phyloP scores from a whole-genome alignment of 2,888 invertebrate genomes.

The Megastigmus dorsalis region DNA sequence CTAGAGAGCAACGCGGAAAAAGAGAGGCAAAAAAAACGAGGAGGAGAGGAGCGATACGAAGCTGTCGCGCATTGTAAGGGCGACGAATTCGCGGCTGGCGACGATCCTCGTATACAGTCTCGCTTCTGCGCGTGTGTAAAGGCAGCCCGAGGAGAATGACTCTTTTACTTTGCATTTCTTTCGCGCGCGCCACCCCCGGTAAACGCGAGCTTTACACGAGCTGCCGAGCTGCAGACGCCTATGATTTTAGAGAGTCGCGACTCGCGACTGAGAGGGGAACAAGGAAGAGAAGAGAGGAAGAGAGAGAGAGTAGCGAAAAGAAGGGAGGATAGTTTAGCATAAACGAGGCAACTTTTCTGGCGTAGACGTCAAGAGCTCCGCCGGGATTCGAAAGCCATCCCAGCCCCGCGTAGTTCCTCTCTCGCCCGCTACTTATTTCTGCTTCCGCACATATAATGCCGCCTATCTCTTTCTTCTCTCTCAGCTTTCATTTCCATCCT shows the following conservation, averaged over 20 bases:
- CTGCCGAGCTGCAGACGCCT: constrained; percentile 8
- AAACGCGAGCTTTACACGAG: constrained; percentile 2
- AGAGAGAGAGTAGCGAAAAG: constrained; percentile 17
- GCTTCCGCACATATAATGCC: constrained; percentile 56
- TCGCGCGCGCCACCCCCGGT: not conserved
- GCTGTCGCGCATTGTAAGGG: constrained; percentile 42
- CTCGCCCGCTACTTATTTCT: constrained; percentile 54
- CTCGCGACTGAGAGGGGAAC: no score
- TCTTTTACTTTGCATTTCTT: constrained; percentile 32
- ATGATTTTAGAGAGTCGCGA: constrained; percentile 29
- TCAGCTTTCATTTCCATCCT: constrained; percentile 21
- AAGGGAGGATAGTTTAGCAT: constrained; percentile 63
- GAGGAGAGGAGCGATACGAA: no score
- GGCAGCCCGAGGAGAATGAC: constrained; percentile 28
- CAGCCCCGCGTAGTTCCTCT: not conserved
- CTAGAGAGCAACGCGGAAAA: no score
- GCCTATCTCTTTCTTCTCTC: constrained; percentile 10
- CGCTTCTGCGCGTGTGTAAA: no score
- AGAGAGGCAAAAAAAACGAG: no score
- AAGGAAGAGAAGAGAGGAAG: constrained; percentile 15
- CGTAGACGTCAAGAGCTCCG: constrained; percentile 56
- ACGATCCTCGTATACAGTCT: no score
- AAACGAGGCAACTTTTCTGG: constrained; percentile 67
- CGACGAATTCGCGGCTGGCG: constrained; percentile 3
- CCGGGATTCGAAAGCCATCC: constrained; percentile 57